Conservation (phyloP, 2,888 invertebrate species). For the Aleiodes testaceus region DNA sequence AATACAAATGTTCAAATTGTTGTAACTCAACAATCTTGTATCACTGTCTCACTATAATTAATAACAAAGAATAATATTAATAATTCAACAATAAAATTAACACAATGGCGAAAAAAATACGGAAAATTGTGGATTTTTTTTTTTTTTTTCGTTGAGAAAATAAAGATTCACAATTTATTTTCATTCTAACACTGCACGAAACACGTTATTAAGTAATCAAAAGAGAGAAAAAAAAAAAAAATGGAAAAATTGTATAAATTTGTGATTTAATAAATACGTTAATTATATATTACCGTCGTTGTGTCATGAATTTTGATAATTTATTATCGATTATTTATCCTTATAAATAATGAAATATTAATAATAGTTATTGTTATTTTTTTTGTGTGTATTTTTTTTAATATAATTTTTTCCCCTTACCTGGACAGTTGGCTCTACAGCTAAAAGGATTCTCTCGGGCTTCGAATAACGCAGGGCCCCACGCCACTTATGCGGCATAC, state of each 20-base stretch:
- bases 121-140: too few relatives aligned
- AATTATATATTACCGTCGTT: neutral
- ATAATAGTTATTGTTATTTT: neutral
- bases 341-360: neutral
- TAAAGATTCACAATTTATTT: conserved; percentile 14
- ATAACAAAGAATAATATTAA: too few relatives aligned
- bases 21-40: too few relatives aligned
- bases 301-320: neutral
- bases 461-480: conserved; percentile 78
- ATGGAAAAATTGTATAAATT: too few relatives aligned
- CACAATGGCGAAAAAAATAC: neutral
- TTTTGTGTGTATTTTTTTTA: conserved; percentile 27
- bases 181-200: conserved; percentile 28
- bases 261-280: neutral
- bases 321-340: neutral
- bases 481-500: conserved; percentile 79
- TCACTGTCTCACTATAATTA: too few relatives aligned
- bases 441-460: conserved; percentile 75
- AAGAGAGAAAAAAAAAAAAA: too few relatives aligned
- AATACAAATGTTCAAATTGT: neutral
- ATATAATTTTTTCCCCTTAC: conserved; percentile 74
- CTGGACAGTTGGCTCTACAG: conserved; percentile 76
- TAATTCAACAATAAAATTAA: too few relatives aligned
- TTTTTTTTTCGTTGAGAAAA: too few relatives aligned
- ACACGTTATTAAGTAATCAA: conserved; percentile 26